These are phyloP conservation scores for Rostratula benghalensis DNA, from an alignment of 2,113 vertebrate genomes.

Conservation along the genomic window DNA sequence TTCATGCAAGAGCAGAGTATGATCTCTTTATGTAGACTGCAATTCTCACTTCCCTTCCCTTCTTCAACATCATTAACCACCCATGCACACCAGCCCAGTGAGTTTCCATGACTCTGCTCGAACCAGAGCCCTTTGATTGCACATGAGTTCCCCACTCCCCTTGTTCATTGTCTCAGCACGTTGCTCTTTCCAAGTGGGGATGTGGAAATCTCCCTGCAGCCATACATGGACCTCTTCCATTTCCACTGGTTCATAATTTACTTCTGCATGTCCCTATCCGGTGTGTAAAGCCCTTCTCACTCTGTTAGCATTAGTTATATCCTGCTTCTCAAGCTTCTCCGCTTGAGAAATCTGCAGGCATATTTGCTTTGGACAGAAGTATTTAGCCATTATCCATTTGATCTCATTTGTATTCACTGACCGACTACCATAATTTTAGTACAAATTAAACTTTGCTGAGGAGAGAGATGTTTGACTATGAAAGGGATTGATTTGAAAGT, in stretches of 20 bases:
- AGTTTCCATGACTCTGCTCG: background rate
- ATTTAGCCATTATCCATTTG: background rate
- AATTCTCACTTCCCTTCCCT: background rate
- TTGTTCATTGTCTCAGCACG: background rate
- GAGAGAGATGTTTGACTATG: background rate
- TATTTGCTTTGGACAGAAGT: background rate
- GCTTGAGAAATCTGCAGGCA: background rate
- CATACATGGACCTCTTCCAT: background rate
- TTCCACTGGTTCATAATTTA: background rate
- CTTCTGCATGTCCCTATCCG: background rate
- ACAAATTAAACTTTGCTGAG: background rate
- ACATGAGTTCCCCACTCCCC: background rate
- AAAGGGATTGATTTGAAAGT: background rate
- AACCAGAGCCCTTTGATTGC: background rate
- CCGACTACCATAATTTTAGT: background rate
- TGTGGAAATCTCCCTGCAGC: background rate
- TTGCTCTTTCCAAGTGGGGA: accelerated
- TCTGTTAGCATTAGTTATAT: background rate
- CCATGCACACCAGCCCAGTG: background rate
- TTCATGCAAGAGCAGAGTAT: background rate
- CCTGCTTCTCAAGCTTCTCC: background rate
- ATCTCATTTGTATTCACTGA: conserved; percentile 20
- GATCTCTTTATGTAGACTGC: background rate
- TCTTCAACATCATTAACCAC: background rate
- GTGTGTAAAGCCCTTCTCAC: background rate